Conservation (phyloP, 2,888 invertebrate genomes). For the Punctoribates punctum region DNA sequence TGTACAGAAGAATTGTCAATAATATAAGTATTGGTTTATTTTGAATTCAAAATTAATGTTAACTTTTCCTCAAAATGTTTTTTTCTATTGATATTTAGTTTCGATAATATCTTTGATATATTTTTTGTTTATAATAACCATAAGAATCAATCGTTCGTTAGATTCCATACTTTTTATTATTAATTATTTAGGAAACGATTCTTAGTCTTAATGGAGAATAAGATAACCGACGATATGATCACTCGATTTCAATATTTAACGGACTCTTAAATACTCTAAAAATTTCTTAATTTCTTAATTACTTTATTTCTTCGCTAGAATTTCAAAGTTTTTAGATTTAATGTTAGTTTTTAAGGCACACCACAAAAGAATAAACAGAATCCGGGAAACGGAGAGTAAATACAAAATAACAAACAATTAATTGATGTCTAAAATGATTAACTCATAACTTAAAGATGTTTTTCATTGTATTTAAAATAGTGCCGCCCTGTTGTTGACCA, state of each 20-base stretch:
- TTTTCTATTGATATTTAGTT: neutral
- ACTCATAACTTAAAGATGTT: constrained; percentile 43
- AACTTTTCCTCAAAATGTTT: no score
- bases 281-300: neutral
- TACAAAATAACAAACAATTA: neutral
- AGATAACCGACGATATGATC: constrained; percentile 5
- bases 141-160: neutral
- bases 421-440: neutral
- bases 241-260: neutral
- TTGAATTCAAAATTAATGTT: neutral
- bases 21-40: neutral
- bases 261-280: constrained; percentile 7
- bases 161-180: neutral
- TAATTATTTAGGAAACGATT: neutral
- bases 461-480: constrained; percentile 40
- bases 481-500: constrained; percentile 38
- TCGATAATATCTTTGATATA: constrained; percentile 5
- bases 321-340: neutral
- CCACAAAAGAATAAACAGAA: constrained; percentile 7
- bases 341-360: constrained; percentile 26
- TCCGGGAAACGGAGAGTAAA: neutral
- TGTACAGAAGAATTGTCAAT: neutral
- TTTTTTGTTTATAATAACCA: neutral
- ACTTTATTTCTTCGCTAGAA: neutral
- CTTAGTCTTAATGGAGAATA: no score